Conservation (phyloP, 1,140 invertebrate species). For the Propsilocerus akamusi region DNA sequence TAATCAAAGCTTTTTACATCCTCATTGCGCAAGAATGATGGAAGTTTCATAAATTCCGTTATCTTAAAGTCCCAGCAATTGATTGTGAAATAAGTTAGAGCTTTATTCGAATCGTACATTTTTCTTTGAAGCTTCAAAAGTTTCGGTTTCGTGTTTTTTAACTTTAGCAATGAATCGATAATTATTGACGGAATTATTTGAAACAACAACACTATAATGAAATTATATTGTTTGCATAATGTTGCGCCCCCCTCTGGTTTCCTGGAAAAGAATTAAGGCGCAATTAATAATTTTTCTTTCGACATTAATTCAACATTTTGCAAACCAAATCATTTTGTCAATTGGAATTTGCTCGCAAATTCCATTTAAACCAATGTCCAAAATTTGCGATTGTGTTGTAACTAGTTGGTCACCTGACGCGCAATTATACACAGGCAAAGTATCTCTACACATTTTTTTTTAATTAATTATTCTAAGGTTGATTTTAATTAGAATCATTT, state of each 20-base stretch:
- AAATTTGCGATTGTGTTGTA: slow-evolving; percentile 41
- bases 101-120: background rate
- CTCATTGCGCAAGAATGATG: too few species aligned
- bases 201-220: slow-evolving; percentile 5
- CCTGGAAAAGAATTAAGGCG: too few species aligned
- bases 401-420: slow-evolving; percentile 41
- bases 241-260: slow-evolving; percentile 27
- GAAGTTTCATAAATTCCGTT: too few species aligned
- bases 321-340: slow-evolving; percentile 46
- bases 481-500: too few species aligned
- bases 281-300: too few species aligned
- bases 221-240: slow-evolving; percentile 7
- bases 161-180: background rate
- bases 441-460: slow-evolving; percentile 18
- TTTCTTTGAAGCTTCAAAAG: background rate
- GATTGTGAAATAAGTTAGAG: too few species aligned
- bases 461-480: too few species aligned
- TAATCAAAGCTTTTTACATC: too few species aligned
- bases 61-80: too few species aligned
- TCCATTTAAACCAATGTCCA: slow-evolving; percentile 27
- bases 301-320: too few species aligned
- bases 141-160: background rate
- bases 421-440: slow-evolving; percentile 41
- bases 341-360: slow-evolving; percentile 37
- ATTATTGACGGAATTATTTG: slow-evolving; percentile 24